A percentile compares a stretch with the other conserved stretches of the same genome.
Evolutionary conservation across 2,888 invertebrate genomes (phyloP).

Genomic region (Pegoplata infirma): DNA sequence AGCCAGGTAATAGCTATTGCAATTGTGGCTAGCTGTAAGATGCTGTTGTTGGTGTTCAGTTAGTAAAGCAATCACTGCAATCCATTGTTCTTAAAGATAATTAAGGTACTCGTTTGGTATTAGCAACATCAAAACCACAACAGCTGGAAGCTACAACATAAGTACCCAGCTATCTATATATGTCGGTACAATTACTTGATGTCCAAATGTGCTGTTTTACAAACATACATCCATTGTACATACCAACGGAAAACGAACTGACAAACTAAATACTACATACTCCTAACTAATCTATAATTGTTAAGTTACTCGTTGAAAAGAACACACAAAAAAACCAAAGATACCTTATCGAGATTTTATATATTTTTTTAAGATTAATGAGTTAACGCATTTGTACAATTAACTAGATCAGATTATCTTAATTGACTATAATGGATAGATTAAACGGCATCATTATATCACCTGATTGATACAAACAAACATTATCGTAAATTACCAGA

Average conservation of each 20-base stretch:
- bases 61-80: constrained; percentile 57
- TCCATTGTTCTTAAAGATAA: constrained; percentile 61
- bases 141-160: constrained; percentile 63
- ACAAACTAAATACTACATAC: constrained; percentile 9
- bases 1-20: background rate
- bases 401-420: constrained; percentile 34
- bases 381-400: constrained; percentile 46
- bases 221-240: constrained; percentile 19
- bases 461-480: constrained; percentile 12
- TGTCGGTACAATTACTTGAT: constrained; percentile 59
- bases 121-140: constrained; percentile 51
- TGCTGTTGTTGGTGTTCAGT: constrained; percentile 40
- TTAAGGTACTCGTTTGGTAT: constrained; percentile 67
- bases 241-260: constrained; percentile 2
- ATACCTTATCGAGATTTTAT: constrained; percentile 37
- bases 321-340: too few species aligned
- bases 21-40: constrained; percentile 30
- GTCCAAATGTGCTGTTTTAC: constrained; percentile 45
- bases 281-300: constrained; percentile 32
- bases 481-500: background rate
- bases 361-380: constrained; percentile 38
- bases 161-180: constrained; percentile 43
- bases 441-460: constrained; percentile 21
- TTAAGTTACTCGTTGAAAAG: constrained; percentile 24
- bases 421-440: constrained; percentile 36